Evolutionary conservation across 2,113 vertebrate genomes (phyloP), one percentile per base, ranked within the genome.

Genomic region (Gasterosteus aculeatus): DNA sequence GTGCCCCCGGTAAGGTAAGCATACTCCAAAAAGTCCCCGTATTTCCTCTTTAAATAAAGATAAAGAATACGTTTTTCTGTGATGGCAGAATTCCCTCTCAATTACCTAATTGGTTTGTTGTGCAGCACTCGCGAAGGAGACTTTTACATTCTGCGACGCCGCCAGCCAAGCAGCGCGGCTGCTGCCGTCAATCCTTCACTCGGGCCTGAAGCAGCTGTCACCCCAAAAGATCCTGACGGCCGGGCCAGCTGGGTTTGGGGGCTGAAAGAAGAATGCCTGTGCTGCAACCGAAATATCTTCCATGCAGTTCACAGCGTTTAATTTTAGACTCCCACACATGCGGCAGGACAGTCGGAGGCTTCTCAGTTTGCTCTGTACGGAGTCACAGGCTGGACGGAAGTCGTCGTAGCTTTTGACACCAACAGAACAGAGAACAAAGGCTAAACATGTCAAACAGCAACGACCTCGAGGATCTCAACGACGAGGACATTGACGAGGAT

Each of bases 401-500:
- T 39, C 44, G 16, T 49, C 3, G 22, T 68, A 69, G 41, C 10
- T 62, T 65, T 75, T 54, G 26, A 82, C 51, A 64, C 26, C n/a
- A 10, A n/a, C 14, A 31, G 33, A 19, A 38, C 22, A 71, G 44
- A 29, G 39, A 73, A 69, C 18, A 12, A 26, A 33, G n/a, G 29
- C 4, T 4, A 54, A 79, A 81, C 1, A 95, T 95, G 94, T 94
- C 93, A 2, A 76, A 80, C 49, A 35, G 22, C 16, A 85, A 60
- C 60, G 87, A 94, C 33, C 19, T 29, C 1, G 90, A 91, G 29
- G 89, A 92, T 7, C 75, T 91, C 10, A 85, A 83, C 29, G 91
- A 92, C 15, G 91, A 94, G 54, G 94, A 99, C 0, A 94, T 98
- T 9, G 91, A 95, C 26, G 98, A 99, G 82, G 98, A 99, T 86